Evolutionary conservation across 2,888 invertebrate genomes (phyloP), one percentile per base, ranked within the genome.

Genomic region (Chrysodeixis includens): DNA sequence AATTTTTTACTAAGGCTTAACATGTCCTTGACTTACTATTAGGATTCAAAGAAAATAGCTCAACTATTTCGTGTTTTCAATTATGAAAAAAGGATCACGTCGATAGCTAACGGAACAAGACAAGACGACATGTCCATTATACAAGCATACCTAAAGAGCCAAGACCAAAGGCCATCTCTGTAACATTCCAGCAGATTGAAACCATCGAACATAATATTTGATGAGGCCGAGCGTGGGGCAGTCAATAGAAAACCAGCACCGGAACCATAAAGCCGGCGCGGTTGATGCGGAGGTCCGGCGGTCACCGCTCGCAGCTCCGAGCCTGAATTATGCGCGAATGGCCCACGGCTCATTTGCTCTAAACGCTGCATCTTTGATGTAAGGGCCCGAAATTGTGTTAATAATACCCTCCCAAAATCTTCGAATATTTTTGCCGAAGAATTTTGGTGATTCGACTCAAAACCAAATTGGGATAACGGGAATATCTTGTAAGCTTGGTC

Each of bases 291-390:
- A 73, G 80, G 81, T 74, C 86, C 86, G 82, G 79, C 82, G 71
- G 78, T 67, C 78, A 69, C 66, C 71, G 64, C 26, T 62, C 60
- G 68, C 58, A 58, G 46, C 62, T 53, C 40, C 35, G 81, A 83
- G 85, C 89, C 87, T 84, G 89, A 92, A 93, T 94, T 93, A 93
- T 88, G 90, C 93, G 93, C 86, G 81, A 93, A 93, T 91, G 84
- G 86, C 90, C 89, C 86, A 90, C 90, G 93, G 89, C 89, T 92
- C 93, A 91, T 93, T 94, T 91, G 87, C 86, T 86, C 83, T 91
- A 90, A 91, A 89, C 88, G 89, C 81, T 87, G 88, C 90, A 88
- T 89, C 90, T 87, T 90, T 90, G 90, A 91, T 90, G 89, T 90
- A 88, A 87, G 83, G 82, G 79, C 85, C 83, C 22, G 56, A 82